Evolutionary conservation across 2,113 vertebrate species (phyloP).

Genomic region (Corydoras maculifer): DNA sequence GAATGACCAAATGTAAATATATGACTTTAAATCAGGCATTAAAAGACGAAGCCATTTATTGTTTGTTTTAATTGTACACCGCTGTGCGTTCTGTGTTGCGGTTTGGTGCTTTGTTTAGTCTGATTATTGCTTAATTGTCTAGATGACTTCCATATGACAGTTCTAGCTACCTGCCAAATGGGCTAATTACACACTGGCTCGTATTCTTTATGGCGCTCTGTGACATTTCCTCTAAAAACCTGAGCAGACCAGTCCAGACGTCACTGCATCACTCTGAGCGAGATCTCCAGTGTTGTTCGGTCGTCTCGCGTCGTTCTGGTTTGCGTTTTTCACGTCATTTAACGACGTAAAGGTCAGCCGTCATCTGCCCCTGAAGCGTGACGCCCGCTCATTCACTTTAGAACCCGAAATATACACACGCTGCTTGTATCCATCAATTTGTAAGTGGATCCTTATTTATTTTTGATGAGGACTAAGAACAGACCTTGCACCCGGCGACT

Average conservation of each 20-base stretch:
- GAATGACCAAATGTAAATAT: too few species aligned
- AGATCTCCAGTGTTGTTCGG: background rate
- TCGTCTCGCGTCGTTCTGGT: background rate
- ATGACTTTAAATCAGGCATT: too few species aligned
- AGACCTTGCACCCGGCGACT: background rate
- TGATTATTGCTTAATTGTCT: slow-evolving; percentile 5
- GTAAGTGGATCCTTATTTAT: too few species aligned
- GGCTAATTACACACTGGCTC: background rate
- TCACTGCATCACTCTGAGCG: background rate
- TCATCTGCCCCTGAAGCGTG: background rate
- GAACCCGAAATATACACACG: too few species aligned
- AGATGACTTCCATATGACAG: background rate
- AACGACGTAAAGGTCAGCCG: background rate
- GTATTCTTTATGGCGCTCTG: slow-evolving; percentile 5
- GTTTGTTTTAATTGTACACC: background rate
- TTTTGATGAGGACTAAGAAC: background rate
- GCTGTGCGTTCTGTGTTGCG: background rate
- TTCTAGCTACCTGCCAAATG: background rate
- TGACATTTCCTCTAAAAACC: background rate
- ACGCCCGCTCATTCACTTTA: too few species aligned
- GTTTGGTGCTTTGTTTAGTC: slow-evolving; percentile 3
- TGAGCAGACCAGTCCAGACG: slow-evolving; percentile 1
- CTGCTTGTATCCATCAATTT: too few species aligned
- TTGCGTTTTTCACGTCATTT: background rate
- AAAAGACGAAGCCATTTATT: background rate